A percentile compares a stretch with the other conserved stretches of the same genome.
Conservation (phyloP, 2,113 vertebrate genomes). For the Anarhynchus alexandrinus region DNA sequence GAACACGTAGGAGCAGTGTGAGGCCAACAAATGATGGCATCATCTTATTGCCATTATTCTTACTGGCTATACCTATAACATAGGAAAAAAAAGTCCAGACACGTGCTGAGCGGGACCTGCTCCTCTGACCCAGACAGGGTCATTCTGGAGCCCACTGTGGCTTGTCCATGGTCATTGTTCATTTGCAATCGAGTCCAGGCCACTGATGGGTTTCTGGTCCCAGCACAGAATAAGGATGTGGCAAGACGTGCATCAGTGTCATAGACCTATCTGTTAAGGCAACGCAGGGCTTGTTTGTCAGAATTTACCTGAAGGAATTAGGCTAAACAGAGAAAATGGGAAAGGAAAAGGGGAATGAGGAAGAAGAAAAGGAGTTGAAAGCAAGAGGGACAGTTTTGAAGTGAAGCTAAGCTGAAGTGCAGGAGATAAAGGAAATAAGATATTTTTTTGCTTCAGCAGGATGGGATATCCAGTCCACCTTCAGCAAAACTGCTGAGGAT, state of each 20-base stretch:
- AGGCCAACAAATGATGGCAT: not conserved
- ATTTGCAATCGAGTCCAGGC: not conserved
- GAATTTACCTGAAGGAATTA: not conserved
- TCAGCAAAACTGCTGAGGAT: not conserved
- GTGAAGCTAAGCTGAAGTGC: not conserved
- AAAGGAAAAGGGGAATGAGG: not conserved
- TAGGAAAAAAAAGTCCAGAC: not conserved
- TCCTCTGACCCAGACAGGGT: not conserved
- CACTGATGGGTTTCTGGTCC: not conserved
- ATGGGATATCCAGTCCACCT: not conserved
- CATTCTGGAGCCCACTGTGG: not conserved
- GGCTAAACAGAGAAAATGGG: not conserved
- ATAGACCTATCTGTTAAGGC: not conserved
- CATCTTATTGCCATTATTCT: not conserved
- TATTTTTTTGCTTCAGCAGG: not conserved
- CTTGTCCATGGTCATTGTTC: not conserved
- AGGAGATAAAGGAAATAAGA: not conserved
- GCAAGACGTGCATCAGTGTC: not conserved
- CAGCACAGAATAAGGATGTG: not conserved
- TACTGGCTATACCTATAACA: not conserved
- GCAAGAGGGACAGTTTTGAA: not conserved
- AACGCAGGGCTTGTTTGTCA: not conserved
- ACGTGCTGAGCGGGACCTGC: not conserved
- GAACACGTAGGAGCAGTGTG: not conserved
- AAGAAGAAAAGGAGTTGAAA: not conserved